Evolutionary conservation across 2,888 invertebrate genomes (phyloP), one percentile per base, ranked within the genome.

Genomic region (Troglohyphantes excavatus): DNA sequence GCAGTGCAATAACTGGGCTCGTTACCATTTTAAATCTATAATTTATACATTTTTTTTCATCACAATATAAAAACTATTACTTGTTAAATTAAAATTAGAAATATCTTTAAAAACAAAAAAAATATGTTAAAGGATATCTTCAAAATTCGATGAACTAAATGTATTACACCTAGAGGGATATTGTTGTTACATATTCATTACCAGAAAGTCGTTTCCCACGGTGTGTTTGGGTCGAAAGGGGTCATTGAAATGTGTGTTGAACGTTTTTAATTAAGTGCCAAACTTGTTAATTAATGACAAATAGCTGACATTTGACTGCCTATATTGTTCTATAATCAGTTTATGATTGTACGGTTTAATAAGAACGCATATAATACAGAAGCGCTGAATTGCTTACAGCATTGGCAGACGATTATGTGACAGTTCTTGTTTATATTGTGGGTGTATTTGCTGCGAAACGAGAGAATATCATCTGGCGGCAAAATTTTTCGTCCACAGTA

Each of bases 221-320:
- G 17, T 53, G 53, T 82, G 29, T 33, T 23, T 72, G 82, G 61
- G 43, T 82, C 21, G 33, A 61, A 82, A 70, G 82, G 61, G 70
- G 82, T 72, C 6, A 70, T 61, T 59, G 72, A 43, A 78, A 78
- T 78, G 39, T 26, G 65, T 63, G 65, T 78, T 63, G 23, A 21
- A n/a, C 23, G 9, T 17, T 33, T 43, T 11, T 7, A 53, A 7
- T 26, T 1, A 23, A n/a, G 7, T 17, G 7, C 13, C 2, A 11
- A 70, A 19, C 26, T 43, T 70, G 29, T 21, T 39, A 43, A 70
- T n/a, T 19, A 19, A 21, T 61, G 13, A 63, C 13, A 26, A 19
- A 70, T 29, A 29, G 27, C 6, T 2, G n/a, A 17, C n/a, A n/a
- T n/a, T 29, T 67, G 1, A 33, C 3, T 6, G 33, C 33, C 9